These are phyloP conservation scores for Xylocampa areola DNA, from an alignment of 2,888 invertebrate genomes.

Conservation along the genomic window DNA sequence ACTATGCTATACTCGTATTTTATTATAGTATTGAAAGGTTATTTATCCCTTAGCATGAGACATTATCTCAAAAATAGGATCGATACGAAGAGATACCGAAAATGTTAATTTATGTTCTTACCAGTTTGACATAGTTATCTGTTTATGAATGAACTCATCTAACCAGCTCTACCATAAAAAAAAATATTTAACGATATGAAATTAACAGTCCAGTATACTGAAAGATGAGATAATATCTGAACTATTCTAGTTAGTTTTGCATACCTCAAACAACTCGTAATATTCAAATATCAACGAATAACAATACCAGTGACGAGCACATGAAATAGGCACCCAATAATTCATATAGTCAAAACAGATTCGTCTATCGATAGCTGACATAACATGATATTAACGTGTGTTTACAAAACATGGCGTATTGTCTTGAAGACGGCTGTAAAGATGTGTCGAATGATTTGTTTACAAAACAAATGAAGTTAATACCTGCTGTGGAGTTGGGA, in stretches of 20 bases:
- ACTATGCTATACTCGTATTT: too few relatives aligned
- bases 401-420: constrained; percentile 67
- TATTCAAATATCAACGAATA: constrained; percentile 30
- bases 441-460: constrained; percentile 68
- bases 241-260: constrained; percentile 38
- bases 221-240: constrained; percentile 20
- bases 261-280: constrained; percentile 28
- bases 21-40: too few relatives aligned
- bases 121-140: too few relatives aligned
- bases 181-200: neutral
- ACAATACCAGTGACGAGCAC: constrained; percentile 48
- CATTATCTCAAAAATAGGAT: too few relatives aligned
- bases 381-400: constrained; percentile 54
- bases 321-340: constrained; percentile 48
- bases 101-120: neutral
- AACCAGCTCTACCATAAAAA: neutral
- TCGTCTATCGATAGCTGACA: constrained; percentile 54
- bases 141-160: too few relatives aligned
- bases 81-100: too few relatives aligned
- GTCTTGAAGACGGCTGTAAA: constrained; percentile 60
- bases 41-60: too few relatives aligned
- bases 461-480: constrained; percentile 72
- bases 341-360: constrained; percentile 62
- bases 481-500: constrained; percentile 62
- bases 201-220: neutral